These are phyloP conservation scores for Gymnorhina tibicen DNA, from an alignment of 2,113 vertebrate genomes.

Conservation along the genomic window DNA sequence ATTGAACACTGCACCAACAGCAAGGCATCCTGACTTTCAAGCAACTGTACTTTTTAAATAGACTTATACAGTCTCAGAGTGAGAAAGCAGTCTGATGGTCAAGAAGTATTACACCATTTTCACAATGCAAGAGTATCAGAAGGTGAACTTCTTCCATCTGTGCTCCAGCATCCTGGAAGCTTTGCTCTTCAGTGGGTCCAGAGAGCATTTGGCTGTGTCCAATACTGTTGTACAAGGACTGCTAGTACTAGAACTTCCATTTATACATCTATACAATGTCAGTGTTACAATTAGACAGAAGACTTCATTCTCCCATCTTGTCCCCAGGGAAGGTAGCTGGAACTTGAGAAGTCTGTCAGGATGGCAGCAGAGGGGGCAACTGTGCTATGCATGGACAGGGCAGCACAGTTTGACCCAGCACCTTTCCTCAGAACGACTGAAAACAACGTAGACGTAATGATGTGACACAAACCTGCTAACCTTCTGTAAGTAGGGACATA, in stretches of 20 bases:
- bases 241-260: background rate
- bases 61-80: background rate
- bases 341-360: background rate
- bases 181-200: background rate
- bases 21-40: background rate
- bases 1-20: background rate
- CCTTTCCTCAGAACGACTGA: background rate
- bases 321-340: background rate
- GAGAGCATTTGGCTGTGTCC: rapidly evolving
- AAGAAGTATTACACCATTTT: background rate
- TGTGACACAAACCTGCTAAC: background rate
- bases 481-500: background rate
- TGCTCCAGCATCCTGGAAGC: background rate
- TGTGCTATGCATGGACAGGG: background rate
- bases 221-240: background rate
- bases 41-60: background rate
- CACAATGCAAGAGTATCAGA: background rate
- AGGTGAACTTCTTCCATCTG: background rate
- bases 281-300: background rate
- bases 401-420: background rate
- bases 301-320: background rate
- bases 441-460: background rate
- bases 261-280: background rate
- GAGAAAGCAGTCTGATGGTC: background rate
- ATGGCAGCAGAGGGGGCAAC: background rate